A percentile compares a stretch with the other conserved stretches of the same genome.
These are phyloP conservation scores for Orthosia incerta DNA, from an alignment of 2,888 invertebrate species.

Conservation along the genomic window DNA sequence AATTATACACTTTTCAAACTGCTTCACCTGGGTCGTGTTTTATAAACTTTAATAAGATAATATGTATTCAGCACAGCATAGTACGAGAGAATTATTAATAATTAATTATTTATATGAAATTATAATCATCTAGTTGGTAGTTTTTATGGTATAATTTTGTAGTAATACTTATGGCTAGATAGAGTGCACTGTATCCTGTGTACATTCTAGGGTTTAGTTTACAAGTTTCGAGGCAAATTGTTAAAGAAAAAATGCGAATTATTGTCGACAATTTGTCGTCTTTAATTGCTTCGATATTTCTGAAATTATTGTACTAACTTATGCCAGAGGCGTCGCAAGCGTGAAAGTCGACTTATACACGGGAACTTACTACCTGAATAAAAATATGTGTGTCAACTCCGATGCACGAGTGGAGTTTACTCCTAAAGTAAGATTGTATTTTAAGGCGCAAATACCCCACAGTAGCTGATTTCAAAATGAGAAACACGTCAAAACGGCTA, in stretches of 20 bases:
- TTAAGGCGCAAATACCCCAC: too few species aligned
- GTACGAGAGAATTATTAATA: slow-evolving; percentile 53
- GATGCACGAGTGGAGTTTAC: too few species aligned
- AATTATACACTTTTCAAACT: slow-evolving; percentile 41
- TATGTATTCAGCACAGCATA: slow-evolving; percentile 57
- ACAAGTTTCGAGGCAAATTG: background rate
- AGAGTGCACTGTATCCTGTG: slow-evolving; percentile 14
- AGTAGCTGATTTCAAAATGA: too few species aligned
- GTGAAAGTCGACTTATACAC: background rate
- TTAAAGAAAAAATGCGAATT: background rate
- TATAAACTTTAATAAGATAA: slow-evolving; percentile 51
- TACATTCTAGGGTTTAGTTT: background rate
- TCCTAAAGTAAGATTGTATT: too few species aligned
- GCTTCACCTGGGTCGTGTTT: slow-evolving; percentile 43
- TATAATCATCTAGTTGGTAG: slow-evolving; percentile 31
- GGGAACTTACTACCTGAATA: background rate
- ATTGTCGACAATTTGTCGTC: background rate
- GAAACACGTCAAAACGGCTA: too few species aligned
- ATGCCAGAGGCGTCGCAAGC: background rate
- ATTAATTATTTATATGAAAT: slow-evolving; percentile 60
- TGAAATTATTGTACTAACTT: background rate
- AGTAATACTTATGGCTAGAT: slow-evolving; percentile 4
- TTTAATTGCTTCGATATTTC: background rate
- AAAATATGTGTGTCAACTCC: background rate
- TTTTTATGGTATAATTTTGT: slow-evolving; percentile 47